Evolutionary conservation across 2,888 invertebrate genomes (phyloP).

Genomic region (Gerosis bhagava): DNA sequence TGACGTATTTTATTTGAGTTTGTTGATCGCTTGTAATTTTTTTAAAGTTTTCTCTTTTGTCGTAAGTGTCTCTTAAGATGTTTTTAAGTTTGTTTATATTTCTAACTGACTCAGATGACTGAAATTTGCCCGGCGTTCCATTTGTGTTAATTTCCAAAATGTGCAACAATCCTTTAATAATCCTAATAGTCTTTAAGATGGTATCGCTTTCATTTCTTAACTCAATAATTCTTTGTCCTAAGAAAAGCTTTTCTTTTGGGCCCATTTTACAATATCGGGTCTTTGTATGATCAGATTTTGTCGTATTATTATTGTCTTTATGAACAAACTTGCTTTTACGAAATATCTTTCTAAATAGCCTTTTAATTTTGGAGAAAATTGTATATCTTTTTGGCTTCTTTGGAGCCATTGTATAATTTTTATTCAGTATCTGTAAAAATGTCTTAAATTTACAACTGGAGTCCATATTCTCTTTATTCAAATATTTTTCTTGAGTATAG

Average conservation of each 20-base stretch:
- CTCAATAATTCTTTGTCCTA: conserved; percentile 50
- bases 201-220: conserved; percentile 50
- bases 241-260: conserved; percentile 40
- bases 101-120: conserved; percentile 10
- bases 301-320: conserved; percentile 39
- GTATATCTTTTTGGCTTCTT: conserved; percentile 39
- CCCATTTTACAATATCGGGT: conserved; percentile 48
- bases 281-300: conserved; percentile 51
- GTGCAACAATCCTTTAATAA: conserved; percentile 55
- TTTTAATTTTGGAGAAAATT: conserved; percentile 50
- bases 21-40: conserved; percentile 44
- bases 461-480: not conserved
- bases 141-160: conserved; percentile 29
- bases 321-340: conserved; percentile 32
- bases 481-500: not conserved
- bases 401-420: too few species aligned
- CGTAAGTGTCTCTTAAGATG: conserved; percentile 46
- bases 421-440: too few species aligned
- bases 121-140: conserved; percentile 22
- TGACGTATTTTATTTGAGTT: conserved; percentile 53
- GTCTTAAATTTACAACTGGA: conserved; percentile 4
- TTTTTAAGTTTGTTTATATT: conserved; percentile 48
- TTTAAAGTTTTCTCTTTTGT: conserved; percentile 22
- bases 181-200: conserved; percentile 52
- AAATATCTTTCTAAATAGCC: conserved; percentile 52